A percentile compares a stretch with the other conserved stretches of the same genome.
Conservation (phyloP, 2,113 vertebrate genomes). For the Corythornis madagascariensis region DNA sequence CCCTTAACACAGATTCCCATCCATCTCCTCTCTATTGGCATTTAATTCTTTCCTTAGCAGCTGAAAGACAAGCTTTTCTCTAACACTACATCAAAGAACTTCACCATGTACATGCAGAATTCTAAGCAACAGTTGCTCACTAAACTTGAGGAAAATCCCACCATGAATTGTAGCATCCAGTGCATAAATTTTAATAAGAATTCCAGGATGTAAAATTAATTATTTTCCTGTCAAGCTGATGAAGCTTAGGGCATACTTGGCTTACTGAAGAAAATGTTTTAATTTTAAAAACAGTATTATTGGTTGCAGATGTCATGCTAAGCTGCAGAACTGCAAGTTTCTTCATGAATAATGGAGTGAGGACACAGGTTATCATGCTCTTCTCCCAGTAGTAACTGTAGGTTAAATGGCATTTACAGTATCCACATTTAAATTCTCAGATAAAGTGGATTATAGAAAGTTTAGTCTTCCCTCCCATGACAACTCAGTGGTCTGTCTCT, state of each 20-base stretch:
- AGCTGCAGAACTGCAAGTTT: background rate
- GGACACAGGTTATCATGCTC: background rate
- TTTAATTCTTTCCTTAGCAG: background rate
- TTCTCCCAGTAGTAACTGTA: background rate
- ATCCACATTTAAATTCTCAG: conserved; percentile 21
- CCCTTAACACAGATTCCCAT: background rate
- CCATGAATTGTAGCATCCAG: background rate
- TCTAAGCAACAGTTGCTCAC: background rate
- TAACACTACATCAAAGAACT: background rate
- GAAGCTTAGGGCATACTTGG: background rate
- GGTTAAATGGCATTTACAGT: background rate
- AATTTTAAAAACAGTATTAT: background rate
- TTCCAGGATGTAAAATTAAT: background rate
- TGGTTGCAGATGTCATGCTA: background rate
- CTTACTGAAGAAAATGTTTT: background rate
- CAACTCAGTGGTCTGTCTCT: background rate
- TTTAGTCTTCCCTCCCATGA: background rate
- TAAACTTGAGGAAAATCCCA: background rate
- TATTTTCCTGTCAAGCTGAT: background rate
- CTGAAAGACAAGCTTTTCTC: background rate
- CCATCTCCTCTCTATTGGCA: conserved; percentile 15
- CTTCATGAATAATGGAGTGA: conserved; percentile 1
- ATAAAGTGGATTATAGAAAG: background rate
- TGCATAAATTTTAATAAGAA: background rate
- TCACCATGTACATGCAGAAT: fast-evolving